Evolutionary conservation across 2,113 vertebrate species (phyloP).

Genomic region (Phyllostomus discolor): DNA sequence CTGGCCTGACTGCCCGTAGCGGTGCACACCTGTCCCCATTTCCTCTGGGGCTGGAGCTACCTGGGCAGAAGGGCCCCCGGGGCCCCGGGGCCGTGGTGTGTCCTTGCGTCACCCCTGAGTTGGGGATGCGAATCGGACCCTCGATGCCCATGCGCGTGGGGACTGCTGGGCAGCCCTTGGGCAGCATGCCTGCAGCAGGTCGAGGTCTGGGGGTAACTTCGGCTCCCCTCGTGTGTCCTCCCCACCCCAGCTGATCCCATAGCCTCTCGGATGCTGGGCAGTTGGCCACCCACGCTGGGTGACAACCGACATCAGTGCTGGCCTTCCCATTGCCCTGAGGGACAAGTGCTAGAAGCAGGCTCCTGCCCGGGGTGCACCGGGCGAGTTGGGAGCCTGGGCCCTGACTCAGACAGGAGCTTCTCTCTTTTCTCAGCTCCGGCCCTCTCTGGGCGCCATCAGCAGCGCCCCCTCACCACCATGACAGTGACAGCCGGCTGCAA

Average conservation of each 20-base stretch:
- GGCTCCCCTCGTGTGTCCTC: not conserved
- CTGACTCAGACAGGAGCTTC: not conserved
- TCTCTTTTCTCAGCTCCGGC: not conserved
- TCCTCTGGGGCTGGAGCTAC: not conserved
- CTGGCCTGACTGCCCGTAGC: not conserved
- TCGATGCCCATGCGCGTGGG: not conserved
- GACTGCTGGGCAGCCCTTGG: not conserved
- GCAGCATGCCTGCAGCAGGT: not conserved
- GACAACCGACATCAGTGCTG: not conserved
- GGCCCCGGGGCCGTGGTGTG: rapidly evolving
- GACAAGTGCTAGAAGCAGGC: not conserved
- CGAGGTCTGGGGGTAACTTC: not conserved
- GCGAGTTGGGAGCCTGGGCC: not conserved
- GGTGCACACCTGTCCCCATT: rapidly evolving
- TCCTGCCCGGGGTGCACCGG: not conserved
- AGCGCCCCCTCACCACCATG: rapidly evolving
- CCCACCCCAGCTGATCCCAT: not conserved
- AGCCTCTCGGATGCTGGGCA: not conserved
- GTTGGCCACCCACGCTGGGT: not conserved
- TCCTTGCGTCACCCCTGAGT: not conserved
- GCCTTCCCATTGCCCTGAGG: not conserved
- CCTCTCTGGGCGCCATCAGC: too few species aligned
- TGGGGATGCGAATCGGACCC: not conserved
- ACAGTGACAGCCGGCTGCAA: rapidly evolving
- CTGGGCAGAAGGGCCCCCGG: not conserved